A percentile compares a stretch with the other conserved stretches of the same genome.
phyloP scores from a whole-genome alignment of 2,797 vertebrate genomes.

The Kryptopterus vitreolus region DNA sequence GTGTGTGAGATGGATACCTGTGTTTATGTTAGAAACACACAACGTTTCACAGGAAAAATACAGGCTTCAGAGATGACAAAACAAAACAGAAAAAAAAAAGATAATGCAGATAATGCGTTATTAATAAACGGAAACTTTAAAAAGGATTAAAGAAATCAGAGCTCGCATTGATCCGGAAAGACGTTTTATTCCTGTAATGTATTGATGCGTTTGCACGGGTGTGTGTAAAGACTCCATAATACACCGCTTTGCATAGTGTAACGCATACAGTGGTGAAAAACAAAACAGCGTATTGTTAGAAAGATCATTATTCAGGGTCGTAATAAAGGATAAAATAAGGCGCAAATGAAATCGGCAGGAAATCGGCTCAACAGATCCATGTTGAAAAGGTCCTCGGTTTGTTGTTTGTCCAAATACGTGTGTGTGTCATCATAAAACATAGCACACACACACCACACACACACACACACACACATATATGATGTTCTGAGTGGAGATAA shows the following conservation, averaged over 20 bases:
- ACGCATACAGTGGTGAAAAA: no score
- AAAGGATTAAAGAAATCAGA: background rate
- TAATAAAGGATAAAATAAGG: background rate
- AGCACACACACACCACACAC: no score
- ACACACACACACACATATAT: background rate
- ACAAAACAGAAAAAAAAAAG: no score
- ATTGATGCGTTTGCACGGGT: background rate
- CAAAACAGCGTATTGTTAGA: background rate
- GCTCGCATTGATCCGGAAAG: background rate
- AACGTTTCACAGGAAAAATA: background rate
- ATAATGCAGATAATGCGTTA: no score
- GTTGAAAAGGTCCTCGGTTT: background rate
- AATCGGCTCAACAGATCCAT: background rate
- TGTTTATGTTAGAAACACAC: slow-evolving; percentile 34
- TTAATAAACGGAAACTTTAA: background rate
- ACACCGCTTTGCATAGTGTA: background rate
- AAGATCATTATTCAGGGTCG: background rate
- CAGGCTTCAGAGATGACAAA: slow-evolving; percentile 5
- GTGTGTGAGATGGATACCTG: slow-evolving; percentile 4
- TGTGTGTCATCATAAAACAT: slow-evolving; percentile 9
- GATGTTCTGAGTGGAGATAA: background rate
- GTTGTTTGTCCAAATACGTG: background rate
- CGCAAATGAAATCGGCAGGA: background rate
- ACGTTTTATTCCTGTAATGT: background rate
- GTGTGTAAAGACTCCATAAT: background rate